These are phyloP conservation scores for Sesia apiformis DNA, from an alignment of 2,888 invertebrate species.

Conservation along the genomic window DNA sequence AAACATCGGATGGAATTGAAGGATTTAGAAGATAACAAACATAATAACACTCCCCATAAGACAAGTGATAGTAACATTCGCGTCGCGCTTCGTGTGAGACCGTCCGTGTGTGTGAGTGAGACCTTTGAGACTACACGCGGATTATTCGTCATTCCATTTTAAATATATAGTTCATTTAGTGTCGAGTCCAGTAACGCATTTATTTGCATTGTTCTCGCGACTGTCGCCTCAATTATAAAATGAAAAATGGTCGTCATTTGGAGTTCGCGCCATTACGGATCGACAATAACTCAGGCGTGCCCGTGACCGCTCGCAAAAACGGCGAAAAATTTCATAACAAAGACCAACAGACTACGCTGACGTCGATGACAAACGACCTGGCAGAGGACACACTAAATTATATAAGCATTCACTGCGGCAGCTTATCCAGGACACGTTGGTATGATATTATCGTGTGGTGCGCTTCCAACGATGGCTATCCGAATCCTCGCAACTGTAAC, in stretches of 20 bases:
- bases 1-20: too few relatives aligned
- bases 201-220: conserved; percentile 4
- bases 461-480: background rate
- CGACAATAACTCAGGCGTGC: conserved; percentile 1
- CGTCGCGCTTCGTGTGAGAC: too few relatives aligned
- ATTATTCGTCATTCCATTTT: too few relatives aligned
- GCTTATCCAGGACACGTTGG: background rate
- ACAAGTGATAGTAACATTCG: too few relatives aligned
- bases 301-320: conserved; percentile 7
- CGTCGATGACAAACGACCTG: conserved; percentile 10
- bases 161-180: background rate
- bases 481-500: background rate
- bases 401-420: background rate
- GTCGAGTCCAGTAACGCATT: background rate
- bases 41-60: too few relatives aligned
- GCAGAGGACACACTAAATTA: background rate
- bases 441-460: background rate
- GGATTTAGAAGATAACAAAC: too few relatives aligned
- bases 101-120: too few relatives aligned
- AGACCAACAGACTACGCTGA: conserved; percentile 4
- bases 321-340: conserved; percentile 11
- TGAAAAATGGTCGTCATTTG: conserved; percentile 9
- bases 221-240: conserved; percentile 11
- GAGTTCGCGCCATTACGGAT: background rate
- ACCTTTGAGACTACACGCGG: too few relatives aligned